Evolutionary conservation across 1,140 invertebrate species (phyloP).

Genomic region (Lucilia cuprina): DNA sequence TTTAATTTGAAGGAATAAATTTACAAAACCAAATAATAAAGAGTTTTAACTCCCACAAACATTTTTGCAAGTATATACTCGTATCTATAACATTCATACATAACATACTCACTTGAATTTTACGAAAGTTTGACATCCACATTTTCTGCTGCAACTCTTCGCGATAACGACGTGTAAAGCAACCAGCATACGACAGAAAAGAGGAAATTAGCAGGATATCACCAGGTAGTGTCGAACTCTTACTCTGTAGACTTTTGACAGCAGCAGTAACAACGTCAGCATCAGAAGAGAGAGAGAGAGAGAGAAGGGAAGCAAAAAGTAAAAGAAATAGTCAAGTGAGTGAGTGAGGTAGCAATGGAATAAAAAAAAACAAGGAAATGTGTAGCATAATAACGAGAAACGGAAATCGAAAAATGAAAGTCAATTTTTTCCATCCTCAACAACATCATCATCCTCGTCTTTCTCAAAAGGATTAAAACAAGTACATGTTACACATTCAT

Average conservation of each 20-base stretch:
- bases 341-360: background rate
- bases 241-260: slow-evolving; percentile 62
- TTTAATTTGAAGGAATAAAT: background rate
- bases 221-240: slow-evolving; percentile 83
- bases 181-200: slow-evolving; percentile 95
- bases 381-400: slow-evolving; percentile 25
- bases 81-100: background rate
- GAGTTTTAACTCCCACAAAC: background rate
- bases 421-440: background rate
- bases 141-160: slow-evolving; percentile 80
- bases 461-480: background rate
- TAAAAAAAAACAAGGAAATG: background rate
- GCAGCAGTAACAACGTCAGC: slow-evolving; percentile 51
- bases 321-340: background rate
- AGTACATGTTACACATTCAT: slow-evolving; percentile 9
- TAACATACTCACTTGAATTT: slow-evolving; percentile 63
- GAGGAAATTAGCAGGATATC: slow-evolving; percentile 90
- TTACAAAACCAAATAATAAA: background rate
- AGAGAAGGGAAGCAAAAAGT: slow-evolving; percentile 3
- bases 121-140: slow-evolving; percentile 68
- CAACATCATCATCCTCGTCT: background rate
- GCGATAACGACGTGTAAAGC: slow-evolving; percentile 88
- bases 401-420: slow-evolving; percentile 57
- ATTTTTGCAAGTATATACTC: background rate
- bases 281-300: background rate